A percentile compares a stretch with the other conserved stretches of the same genome.
These are phyloP conservation scores for Diglossa cyanea DNA, from an alignment of 2,797 vertebrate genomes.

Conservation along the genomic window DNA sequence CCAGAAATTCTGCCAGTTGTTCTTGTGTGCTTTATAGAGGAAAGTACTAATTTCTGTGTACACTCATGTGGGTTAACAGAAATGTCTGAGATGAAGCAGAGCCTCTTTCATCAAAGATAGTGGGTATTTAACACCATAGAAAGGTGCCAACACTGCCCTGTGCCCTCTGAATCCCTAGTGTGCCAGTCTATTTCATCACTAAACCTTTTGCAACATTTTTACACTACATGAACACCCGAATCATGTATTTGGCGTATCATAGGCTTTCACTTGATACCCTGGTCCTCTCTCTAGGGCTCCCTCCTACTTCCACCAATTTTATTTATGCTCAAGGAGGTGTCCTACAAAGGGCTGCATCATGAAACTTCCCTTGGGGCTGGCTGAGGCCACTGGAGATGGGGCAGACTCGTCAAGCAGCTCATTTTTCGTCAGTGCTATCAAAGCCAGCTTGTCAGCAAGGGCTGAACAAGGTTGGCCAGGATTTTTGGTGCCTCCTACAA, in stretches of 20 bases:
- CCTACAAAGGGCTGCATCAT: background rate
- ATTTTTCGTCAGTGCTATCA: background rate
- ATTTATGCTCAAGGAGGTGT: background rate
- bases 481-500: background rate
- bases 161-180: background rate
- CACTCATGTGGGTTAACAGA: background rate
- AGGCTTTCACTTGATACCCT: background rate
- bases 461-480: background rate
- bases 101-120: background rate
- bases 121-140: background rate
- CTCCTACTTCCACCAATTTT: background rate
- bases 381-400: background rate
- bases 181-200: background rate
- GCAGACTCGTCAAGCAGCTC: background rate
- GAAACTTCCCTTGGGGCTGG: background rate
- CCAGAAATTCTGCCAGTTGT: conserved; percentile 50
- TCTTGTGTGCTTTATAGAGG: conserved; percentile 12
- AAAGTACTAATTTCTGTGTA: conserved; percentile 24
- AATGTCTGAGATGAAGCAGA: background rate
- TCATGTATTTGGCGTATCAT: background rate
- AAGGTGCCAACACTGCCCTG: background rate
- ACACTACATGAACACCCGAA: background rate
- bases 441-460: background rate
- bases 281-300: background rate
- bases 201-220: background rate